Evolutionary conservation across 2,797 vertebrate species (phyloP).

Genomic region (Enteromius treurensis): DNA sequence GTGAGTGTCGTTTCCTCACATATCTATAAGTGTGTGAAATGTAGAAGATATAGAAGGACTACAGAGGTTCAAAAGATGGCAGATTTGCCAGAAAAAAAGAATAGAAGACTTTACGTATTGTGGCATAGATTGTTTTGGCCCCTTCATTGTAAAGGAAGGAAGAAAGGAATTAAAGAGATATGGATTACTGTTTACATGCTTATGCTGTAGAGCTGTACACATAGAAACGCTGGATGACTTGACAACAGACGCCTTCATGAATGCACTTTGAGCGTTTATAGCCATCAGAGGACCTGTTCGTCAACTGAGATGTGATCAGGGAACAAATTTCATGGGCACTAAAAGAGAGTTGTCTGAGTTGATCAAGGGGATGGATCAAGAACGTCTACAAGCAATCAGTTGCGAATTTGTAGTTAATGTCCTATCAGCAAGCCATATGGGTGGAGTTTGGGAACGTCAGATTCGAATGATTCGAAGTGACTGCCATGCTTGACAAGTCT

Average conservation of each 20-base stretch:
- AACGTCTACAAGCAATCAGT: neutral
- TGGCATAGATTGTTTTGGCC: constrained; percentile 52
- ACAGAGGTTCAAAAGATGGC: constrained; percentile 27
- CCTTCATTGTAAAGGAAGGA: constrained; percentile 29
- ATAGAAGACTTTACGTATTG: too few relatives aligned
- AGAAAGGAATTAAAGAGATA: constrained; percentile 32
- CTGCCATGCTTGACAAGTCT: neutral
- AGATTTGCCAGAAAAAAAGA: constrained; percentile 19
- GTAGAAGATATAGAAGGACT: constrained; percentile 11
- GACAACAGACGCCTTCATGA: constrained; percentile 47
- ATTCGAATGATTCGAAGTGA: constrained; percentile 14
- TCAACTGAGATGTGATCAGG: constrained; percentile 47
- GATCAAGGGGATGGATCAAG: constrained; percentile 8
- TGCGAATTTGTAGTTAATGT: constrained; percentile 23
- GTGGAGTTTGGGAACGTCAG: constrained; percentile 24
- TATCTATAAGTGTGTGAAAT: constrained; percentile 35
- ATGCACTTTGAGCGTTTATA: constrained; percentile 26
- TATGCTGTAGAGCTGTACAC: constrained; percentile 27
- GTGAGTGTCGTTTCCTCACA: neutral
- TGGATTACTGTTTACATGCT: constrained; percentile 45
- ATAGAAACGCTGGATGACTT: constrained; percentile 44
- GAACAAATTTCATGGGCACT: constrained; percentile 28
- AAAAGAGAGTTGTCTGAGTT: constrained; percentile 23
- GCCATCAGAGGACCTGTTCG: constrained; percentile 23
- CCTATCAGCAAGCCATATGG: constrained; percentile 31